These are phyloP conservation scores for Drosophila nr. perissopoda DNA, from an alignment of 2,888 invertebrate species.

Conservation along the genomic window DNA sequence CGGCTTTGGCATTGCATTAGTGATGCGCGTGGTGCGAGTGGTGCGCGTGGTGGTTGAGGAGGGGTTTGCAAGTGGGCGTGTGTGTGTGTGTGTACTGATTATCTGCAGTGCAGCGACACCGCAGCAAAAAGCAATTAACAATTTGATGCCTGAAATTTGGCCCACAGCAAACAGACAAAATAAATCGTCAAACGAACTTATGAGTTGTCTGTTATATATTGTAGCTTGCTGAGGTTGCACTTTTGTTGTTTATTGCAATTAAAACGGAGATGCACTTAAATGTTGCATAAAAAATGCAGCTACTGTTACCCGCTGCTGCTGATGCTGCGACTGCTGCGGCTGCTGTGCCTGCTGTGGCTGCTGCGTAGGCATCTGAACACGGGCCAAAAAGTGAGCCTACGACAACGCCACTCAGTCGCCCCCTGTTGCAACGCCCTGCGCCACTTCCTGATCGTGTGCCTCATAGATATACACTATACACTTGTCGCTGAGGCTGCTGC, in stretches of 20 bases:
- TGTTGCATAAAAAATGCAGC: constrained; percentile 70
- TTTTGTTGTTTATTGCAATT: constrained; percentile 73
- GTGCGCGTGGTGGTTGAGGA: neutral
- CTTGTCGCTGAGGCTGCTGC: constrained; percentile 40
- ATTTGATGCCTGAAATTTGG: constrained; percentile 68
- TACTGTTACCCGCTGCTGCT: constrained; percentile 16
- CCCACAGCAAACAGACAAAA: constrained; percentile 30
- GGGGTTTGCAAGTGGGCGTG: neutral
- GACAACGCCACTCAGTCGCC: constrained; percentile 70
- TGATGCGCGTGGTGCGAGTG: neutral
- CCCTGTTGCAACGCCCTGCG: constrained; percentile 50
- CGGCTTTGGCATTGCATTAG: constrained; percentile 45
- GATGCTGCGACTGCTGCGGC: constrained; percentile 29
- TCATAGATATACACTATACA: constrained; percentile 41
- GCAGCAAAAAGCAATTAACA: constrained; percentile 72
- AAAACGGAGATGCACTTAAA: constrained; percentile 72
- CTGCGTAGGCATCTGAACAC: constrained; percentile 72
- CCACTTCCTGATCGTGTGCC: constrained; percentile 50
- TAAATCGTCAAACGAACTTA: constrained; percentile 28
- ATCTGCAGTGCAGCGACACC: constrained; percentile 34
- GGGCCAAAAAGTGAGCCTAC: constrained; percentile 69
- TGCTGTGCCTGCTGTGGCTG: constrained; percentile 1
- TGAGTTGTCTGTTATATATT: constrained; percentile 53
- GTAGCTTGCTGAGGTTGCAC: constrained; percentile 52
- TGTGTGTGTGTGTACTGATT: constrained; percentile 34